Conservation (phyloP, 2,113 vertebrate genomes). For the Diglossa brunneiventris region DNA sequence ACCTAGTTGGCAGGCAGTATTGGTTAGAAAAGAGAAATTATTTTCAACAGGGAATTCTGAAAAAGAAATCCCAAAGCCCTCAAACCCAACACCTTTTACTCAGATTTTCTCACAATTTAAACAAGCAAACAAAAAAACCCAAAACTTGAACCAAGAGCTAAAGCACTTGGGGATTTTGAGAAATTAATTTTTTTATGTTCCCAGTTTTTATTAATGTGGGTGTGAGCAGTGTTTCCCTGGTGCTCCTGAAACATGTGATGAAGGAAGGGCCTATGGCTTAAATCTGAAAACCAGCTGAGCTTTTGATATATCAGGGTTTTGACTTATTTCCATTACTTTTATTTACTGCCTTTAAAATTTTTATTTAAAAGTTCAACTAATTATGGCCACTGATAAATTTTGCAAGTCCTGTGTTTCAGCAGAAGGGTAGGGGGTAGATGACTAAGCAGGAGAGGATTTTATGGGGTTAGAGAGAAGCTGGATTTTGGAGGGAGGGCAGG, state of each 20-base stretch:
- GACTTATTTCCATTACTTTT: background rate
- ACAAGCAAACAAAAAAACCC: background rate
- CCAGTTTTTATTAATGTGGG: background rate
- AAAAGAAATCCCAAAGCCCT: background rate
- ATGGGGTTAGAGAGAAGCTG: background rate
- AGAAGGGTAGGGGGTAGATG: background rate
- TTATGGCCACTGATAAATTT: background rate
- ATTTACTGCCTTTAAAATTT: background rate
- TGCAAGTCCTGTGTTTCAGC: background rate
- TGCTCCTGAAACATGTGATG: background rate
- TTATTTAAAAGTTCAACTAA: background rate
- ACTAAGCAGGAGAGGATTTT: background rate
- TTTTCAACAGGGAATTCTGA: background rate
- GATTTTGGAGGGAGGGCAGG: background rate
- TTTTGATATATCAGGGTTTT: background rate
- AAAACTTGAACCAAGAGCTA: no score
- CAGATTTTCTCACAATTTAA: background rate
- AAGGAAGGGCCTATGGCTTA: background rate
- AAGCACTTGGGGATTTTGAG: no score
- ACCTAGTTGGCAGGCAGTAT: slow-evolving; percentile 32
- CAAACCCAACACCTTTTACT: background rate
- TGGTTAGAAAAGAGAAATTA: background rate
- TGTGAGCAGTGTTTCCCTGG: background rate
- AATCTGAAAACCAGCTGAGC: background rate
- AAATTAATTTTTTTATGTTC: background rate